Percentiles rank a stretch among this genome's conserved stretches.
phyloP scores from a whole-genome alignment of 1,140 invertebrate species.

The Arion vulgaris region DNA sequence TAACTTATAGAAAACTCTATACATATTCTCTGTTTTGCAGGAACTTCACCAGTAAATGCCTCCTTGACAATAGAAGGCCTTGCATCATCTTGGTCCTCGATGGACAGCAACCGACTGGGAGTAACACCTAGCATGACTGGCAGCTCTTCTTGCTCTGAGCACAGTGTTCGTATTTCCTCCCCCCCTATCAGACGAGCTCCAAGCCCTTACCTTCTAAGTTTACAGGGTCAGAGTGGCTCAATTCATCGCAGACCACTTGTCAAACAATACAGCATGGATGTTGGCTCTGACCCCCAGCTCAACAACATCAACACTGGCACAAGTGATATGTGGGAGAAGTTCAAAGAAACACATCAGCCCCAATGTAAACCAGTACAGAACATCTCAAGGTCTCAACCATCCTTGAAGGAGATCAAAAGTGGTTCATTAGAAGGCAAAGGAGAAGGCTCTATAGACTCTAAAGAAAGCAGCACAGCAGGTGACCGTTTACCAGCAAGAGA shows the following conservation, averaged over 20 bases:
- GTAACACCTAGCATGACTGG: slow-evolving; percentile 34
- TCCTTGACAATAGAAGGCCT: slow-evolving; percentile 29
- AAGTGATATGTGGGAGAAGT: slow-evolving; percentile 46
- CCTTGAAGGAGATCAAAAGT: slow-evolving; percentile 40
- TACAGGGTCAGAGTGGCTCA: slow-evolving; percentile 24
- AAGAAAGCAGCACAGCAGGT: slow-evolving; percentile 38
- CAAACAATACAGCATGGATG: slow-evolving; percentile 55
- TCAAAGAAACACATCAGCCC: slow-evolving; percentile 30
- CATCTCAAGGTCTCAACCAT: slow-evolving; percentile 53
- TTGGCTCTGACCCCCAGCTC: slow-evolving; percentile 47
- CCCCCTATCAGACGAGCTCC: slow-evolving; percentile 44
- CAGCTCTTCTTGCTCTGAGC: slow-evolving; percentile 38
- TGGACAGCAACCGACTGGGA: slow-evolving; percentile 34
- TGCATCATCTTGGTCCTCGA: slow-evolving; percentile 39
- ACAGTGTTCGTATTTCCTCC: slow-evolving; percentile 41
- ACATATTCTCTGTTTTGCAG: too few relatives aligned
- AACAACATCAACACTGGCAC: slow-evolving; percentile 51
- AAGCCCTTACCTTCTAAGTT: slow-evolving; percentile 40
- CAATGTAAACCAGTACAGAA: slow-evolving; percentile 7
- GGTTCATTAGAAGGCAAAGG: slow-evolving; percentile 38
- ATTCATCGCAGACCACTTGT: slow-evolving; percentile 41
- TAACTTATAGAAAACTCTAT: too few relatives aligned
- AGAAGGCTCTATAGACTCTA: slow-evolving; percentile 37
- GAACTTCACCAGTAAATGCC: slow-evolving; percentile 30
- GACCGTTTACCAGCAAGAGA: slow-evolving; percentile 41